Percentiles rank a stretch among this genome's conserved stretches.
Conservation (phyloP, 1,140 invertebrate species). For the Helicoverpa armigera region DNA sequence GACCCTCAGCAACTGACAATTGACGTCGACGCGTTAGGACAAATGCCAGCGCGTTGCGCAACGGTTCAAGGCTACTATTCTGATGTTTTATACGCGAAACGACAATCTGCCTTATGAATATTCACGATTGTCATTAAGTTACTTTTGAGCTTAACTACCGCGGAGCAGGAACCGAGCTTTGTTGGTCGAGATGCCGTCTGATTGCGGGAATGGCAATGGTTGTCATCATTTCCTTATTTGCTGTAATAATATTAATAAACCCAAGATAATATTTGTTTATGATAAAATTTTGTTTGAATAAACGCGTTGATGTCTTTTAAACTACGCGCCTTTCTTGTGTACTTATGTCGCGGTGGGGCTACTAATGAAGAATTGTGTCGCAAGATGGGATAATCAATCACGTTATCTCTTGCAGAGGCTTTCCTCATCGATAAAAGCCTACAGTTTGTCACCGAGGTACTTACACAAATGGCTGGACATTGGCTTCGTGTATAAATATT, state of each 20-base stretch:
- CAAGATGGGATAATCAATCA: slow-evolving; percentile 31
- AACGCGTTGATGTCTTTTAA: slow-evolving; percentile 63
- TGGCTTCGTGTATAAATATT: slow-evolving; percentile 18
- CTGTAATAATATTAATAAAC: slow-evolving; percentile 27
- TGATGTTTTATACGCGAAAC: slow-evolving; percentile 55
- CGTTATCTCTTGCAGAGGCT: slow-evolving; percentile 19
- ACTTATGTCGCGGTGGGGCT: slow-evolving; percentile 1
- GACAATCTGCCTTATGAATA: slow-evolving; percentile 58
- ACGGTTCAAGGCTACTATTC: slow-evolving; percentile 72
- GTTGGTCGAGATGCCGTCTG: slow-evolving; percentile 29
- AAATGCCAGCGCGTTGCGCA: slow-evolving; percentile 70
- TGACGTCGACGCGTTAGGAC: slow-evolving; percentile 59
- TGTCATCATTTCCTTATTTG: slow-evolving; percentile 49
- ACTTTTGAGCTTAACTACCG: slow-evolving; percentile 25
- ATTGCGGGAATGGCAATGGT: slow-evolving; percentile 23
- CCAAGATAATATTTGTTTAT: slow-evolving; percentile 8
- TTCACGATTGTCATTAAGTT: slow-evolving; percentile 52
- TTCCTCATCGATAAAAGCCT: slow-evolving; percentile 43
- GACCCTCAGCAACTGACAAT: slow-evolving; percentile 52
- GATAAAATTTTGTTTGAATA: slow-evolving; percentile 13
- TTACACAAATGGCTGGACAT: slow-evolving; percentile 34
- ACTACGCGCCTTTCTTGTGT: slow-evolving; percentile 26
- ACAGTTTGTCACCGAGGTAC: slow-evolving; percentile 12
- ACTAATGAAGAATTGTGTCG: slow-evolving; percentile 23
- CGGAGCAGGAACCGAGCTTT: slow-evolving; percentile 46